Conservation (phyloP, 2,888 invertebrate genomes). For the Strigamia transsilvanica region DNA sequence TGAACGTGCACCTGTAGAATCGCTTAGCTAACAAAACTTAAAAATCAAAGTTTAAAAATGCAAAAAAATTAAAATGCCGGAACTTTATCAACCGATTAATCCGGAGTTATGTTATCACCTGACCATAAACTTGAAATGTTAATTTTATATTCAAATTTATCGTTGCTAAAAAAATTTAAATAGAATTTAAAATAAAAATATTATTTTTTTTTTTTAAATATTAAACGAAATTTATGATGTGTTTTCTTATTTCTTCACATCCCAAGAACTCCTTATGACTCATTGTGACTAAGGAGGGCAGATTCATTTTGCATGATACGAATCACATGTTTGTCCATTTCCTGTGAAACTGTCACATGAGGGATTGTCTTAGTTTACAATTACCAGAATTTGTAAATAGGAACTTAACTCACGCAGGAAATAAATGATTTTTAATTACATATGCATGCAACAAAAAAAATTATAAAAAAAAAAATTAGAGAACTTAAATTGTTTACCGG, state of each 20-base stretch:
- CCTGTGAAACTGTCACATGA: slow-evolving; percentile 40
- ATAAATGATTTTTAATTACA: neutral
- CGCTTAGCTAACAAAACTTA: neutral
- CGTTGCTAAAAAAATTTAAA: too few species aligned
- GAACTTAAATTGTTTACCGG: slow-evolving; percentile 1
- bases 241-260: neutral
- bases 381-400: slow-evolving; percentile 34
- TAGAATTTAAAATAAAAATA: neutral
- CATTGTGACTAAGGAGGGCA: slow-evolving; percentile 47
- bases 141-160: too few species aligned
- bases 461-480: neutral
- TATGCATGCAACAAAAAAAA: neutral
- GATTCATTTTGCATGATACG: slow-evolving; percentile 47
- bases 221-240: neutral
- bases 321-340: slow-evolving; percentile 49
- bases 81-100: neutral
- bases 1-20: slow-evolving; percentile 36
- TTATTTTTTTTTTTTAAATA: neutral
- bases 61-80: neutral
- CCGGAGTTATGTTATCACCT: too few species aligned
- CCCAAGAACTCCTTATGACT: slow-evolving; percentile 11
- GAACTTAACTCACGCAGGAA: slow-evolving; percentile 20
- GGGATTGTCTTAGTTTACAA: slow-evolving; percentile 28
- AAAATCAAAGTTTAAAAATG: neutral
- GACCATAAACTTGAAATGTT: too few species aligned